Conservation (phyloP, 2,797 vertebrate species). For the Enteromius mattozi region DNA sequence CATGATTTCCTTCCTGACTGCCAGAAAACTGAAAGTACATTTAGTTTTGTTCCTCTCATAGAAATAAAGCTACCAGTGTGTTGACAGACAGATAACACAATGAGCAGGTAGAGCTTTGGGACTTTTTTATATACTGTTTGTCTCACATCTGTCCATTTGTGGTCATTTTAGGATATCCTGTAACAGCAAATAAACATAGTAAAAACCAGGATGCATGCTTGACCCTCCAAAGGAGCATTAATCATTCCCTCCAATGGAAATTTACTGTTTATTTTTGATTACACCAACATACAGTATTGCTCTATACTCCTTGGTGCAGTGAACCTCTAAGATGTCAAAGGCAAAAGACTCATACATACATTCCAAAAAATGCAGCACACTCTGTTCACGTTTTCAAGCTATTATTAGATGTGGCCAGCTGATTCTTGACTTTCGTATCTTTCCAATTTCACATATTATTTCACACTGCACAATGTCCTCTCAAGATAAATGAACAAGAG, state of each 20-base stretch:
- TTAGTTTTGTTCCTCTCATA: slow-evolving; percentile 1
- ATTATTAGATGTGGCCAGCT: slow-evolving; percentile 28
- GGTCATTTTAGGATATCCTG: slow-evolving; percentile 39
- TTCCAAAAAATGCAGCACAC: slow-evolving; percentile 20
- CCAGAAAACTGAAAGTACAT: slow-evolving; percentile 26
- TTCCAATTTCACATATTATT: background rate
- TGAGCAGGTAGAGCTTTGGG: background rate
- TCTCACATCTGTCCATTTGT: background rate
- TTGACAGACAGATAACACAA: slow-evolving; percentile 26
- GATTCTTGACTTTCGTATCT: slow-evolving; percentile 4
- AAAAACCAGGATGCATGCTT: slow-evolving; percentile 40
- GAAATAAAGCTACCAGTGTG: slow-evolving; percentile 8
- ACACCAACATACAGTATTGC: background rate
- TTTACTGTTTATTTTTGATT: slow-evolving; percentile 48
- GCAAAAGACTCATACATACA: background rate
- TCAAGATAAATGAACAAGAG: slow-evolving; percentile 21
- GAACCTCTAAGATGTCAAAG: slow-evolving; percentile 48
- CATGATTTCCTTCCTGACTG: slow-evolving; percentile 51
- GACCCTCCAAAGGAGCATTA: slow-evolving; percentile 43
- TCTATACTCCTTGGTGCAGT: slow-evolving; percentile 31
- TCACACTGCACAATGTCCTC: slow-evolving; percentile 42
- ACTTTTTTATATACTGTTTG: slow-evolving; percentile 1
- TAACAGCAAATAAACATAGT: slow-evolving; percentile 33
- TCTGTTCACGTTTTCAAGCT: slow-evolving; percentile 28
- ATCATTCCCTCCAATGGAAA: background rate